phyloP scores from a whole-genome alignment of 2,888 invertebrate species.

The Cataglyphis albicans region DNA sequence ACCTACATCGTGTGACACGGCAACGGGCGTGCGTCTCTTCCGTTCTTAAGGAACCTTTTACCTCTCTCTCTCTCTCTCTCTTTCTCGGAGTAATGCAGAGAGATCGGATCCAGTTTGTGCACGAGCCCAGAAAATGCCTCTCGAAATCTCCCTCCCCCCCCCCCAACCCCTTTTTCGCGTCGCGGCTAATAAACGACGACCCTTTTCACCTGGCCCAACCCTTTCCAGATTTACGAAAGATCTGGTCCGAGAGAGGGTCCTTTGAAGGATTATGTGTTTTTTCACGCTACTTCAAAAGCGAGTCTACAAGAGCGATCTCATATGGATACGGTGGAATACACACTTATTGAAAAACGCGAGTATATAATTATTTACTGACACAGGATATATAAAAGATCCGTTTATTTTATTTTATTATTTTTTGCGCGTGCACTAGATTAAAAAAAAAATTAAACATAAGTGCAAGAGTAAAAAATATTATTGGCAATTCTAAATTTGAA shows the following conservation, averaged over 20 bases:
- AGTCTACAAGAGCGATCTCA: slow-evolving; percentile 21
- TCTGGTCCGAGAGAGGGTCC: slow-evolving; percentile 41
- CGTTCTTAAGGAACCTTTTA: slow-evolving; percentile 68
- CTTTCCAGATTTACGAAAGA: slow-evolving; percentile 71
- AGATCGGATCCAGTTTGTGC: slow-evolving; percentile 82
- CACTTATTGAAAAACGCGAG: slow-evolving; percentile 1
- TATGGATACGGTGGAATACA: slow-evolving; percentile 14
- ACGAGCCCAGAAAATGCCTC: slow-evolving; percentile 83
- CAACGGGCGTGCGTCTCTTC: slow-evolving; percentile 70
- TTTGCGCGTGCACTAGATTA: background rate
- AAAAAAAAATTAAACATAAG: background rate
- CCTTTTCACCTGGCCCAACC: slow-evolving; percentile 74
- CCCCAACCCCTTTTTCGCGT: slow-evolving; percentile 76
- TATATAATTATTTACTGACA: background rate
- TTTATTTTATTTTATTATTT: background rate
- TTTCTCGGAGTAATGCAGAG: slow-evolving; percentile 21
- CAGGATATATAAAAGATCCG: background rate
- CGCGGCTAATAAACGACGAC: slow-evolving; percentile 76
- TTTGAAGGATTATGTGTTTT: slow-evolving; percentile 49
- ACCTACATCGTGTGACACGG: slow-evolving; percentile 75
- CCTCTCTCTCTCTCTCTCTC: background rate
- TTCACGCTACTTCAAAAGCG: slow-evolving; percentile 49
- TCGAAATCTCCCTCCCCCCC: slow-evolving; percentile 55
- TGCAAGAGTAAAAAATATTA: background rate
- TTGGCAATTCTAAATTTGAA: background rate